Conservation (phyloP, 2,888 invertebrate genomes). For the Coenonympha glycerion region DNA sequence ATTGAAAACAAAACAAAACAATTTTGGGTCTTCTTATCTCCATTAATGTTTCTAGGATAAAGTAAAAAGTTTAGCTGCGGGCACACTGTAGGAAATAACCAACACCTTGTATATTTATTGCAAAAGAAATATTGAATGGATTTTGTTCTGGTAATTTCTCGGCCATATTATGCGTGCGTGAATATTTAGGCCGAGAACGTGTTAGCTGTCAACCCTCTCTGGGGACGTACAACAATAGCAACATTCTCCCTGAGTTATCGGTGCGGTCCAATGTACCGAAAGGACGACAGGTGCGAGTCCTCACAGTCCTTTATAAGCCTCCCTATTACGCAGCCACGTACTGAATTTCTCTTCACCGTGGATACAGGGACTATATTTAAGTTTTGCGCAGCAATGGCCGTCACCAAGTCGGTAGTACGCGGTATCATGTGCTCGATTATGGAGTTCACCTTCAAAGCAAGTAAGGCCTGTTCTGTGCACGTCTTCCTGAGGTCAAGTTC, state of each 20-base stretch:
- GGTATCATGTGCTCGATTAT: constrained; percentile 71
- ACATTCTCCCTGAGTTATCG: constrained; percentile 59
- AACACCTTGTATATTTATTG: no score
- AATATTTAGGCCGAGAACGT: constrained; percentile 60
- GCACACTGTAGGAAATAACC: no score
- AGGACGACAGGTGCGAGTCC: constrained; percentile 41
- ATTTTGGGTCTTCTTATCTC: no score
- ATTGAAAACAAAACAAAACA: no score
- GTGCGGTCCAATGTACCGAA: constrained; percentile 69
- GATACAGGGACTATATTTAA: constrained; percentile 16
- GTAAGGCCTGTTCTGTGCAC: constrained; percentile 46
- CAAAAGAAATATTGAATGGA: not conserved
- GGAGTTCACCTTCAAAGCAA: constrained; percentile 74
- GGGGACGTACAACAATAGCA: constrained; percentile 71
- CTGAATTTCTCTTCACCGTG: constrained; percentile 19
- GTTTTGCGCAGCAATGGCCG: constrained; percentile 46
- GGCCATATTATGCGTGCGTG: constrained; percentile 47
- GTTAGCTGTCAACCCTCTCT: constrained; percentile 54
- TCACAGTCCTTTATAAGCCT: constrained; percentile 53
- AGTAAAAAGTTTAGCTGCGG: no score
- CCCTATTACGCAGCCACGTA: constrained; percentile 36
- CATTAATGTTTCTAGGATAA: no score
- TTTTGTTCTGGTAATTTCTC: constrained; percentile 16
- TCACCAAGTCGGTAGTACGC: constrained; percentile 65
- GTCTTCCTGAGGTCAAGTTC: constrained; percentile 27